Base-by-base conservation (phyloP, 2,797 vertebrate genomes). In the Dipus sagitta region DNA sequence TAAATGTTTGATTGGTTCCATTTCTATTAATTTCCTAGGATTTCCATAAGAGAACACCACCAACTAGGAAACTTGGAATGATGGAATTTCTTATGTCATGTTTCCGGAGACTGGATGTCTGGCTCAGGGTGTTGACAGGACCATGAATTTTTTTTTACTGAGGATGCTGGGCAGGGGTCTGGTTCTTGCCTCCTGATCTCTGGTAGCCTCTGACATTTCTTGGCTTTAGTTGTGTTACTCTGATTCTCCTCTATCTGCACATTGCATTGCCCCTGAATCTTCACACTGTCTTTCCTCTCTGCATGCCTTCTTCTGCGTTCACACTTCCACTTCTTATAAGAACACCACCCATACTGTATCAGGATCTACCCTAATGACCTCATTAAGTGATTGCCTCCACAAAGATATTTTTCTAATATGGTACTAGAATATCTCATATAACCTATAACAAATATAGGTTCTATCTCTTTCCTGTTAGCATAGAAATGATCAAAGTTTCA, bases 381-480 rank as follows among this genome's bases (percentile, higher is more conserved):
- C 38, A 86, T 79, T 79, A 82, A 14, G 52, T 88, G 32, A 52
- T 85, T 86, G 60, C 30, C 2, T 83, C 71, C 88, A 28, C 77
- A 52, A 84, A 80, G 58, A 91, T 38, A 18, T 88, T 94, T 94
- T 60, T 26, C 38, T 93, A 70, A 62, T 54, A 88, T 79, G 24
- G 13, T 64, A 52, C 82, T 58, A 6, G 5, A 11, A n/a, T 91
- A 47, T 91, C 77, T 67, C 71, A 20, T 32, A 60, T 60, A 86
- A 68, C 26, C 23, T 13, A 34, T 74, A 79, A 60, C 42, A 83
- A 52, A 75, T n/a, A 30, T 30, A 77, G 78, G 0, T 70, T 86
- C 58, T 26, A 70, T 28, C 76, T 90, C 23, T 74, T 79, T 93
- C 92, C 3, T 21, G 24, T 72, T 52, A 71, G 12, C 54, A 70